Base-by-base conservation (phyloP, 1,140 invertebrate species). In the Drosophila albomicans region DNA sequence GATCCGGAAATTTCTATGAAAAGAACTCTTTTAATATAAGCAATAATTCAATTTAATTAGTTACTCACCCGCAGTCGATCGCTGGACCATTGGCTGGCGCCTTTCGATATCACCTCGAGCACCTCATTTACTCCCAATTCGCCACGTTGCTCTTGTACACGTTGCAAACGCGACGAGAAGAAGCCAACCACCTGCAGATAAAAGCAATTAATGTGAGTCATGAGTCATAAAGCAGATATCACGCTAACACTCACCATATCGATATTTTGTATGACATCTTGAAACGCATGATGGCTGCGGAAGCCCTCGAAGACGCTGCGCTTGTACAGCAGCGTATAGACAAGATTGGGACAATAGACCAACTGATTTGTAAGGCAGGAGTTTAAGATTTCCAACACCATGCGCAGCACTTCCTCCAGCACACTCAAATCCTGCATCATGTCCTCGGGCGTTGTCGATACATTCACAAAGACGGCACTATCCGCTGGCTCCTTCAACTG, bases 341-440 rank as follows among this genome's bases (percentile, higher is more conserved):
- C 95, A 70, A 99, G 94, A 94, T 99, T 98, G 5, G 97, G 95
- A 94, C 99, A 99, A 90, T 97, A 95, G 3, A 95, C 94, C 35
- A 99, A 93, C 81, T 98, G 97, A 93, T 97, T 95, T 0, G 96
- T 96, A 48, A 99, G 94, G 90, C 96, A 97, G 25, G 98, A 99
- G 93, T 99, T 99, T 51, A 99, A 95, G 51, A 99, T 99, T 94
- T 99, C 98, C 62, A 99, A 92, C 1, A 99, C 95, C 97, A 99
- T 99, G 30, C 98, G 94, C 25, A 99, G 94, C 2, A 99, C 98
- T 94, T 99, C 99, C 93, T 99, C 98, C 20, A 99, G 94, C n/a
- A 99, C 98, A 35, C 95, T 95, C 74, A 99, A 94, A 93, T 99
- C 98, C 91, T 98, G 96, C 84, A 97, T 95, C 95, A 93, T 92